Base-by-base conservation (phyloP, 2,888 invertebrate genomes). In the Lepidocyrtoides sp. region DNA sequence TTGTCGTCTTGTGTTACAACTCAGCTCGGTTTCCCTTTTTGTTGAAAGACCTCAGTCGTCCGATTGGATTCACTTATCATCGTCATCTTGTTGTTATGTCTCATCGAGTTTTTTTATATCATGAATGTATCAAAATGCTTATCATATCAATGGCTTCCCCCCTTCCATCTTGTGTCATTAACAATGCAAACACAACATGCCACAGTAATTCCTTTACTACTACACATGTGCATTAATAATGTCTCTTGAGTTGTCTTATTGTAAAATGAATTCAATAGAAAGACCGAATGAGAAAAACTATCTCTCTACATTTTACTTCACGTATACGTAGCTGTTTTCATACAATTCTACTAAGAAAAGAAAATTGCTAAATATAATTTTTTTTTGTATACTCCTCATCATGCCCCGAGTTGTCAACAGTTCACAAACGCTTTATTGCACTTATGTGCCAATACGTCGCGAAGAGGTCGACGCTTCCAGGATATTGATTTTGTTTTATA, bases 51-150 rank as follows among this genome's bases (percentile, higher is more conserved):
- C 83, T 84, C 69, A n/a, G 41, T 69, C 69, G 17, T 60, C 69
- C 81, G 60, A 92, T 92, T 92, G 85, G 92, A 92, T 86, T 89
- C 86, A 89, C 92, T 84, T 92, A 85, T 92, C 89, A 89, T 84
- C 84, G 54, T 79, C 75, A 81, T 79, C 88, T 66, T 51, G 63
- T 48, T 63, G 23, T 57, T 81, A 44, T 79, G 77, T 72, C 54
- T 75, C 81, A 81, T 66, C 63, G 63, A 51, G 54, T 26, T 69
- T 1, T 77, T 26, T 66, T 69, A 83, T 48, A 51, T 66, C 51
- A 54, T 87, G 63, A 7, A 85, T 63, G 44, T 86, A 86, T 69
- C 69, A 87, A 77, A 84, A 36, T 89, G 69, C 69, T 81, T 89
- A 89, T 89, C 88, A 89, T 82, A 89, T 66, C 72, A 82, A 81